Evolutionary conservation across 53 echinoderm and acorn worm species (phyloP).

Genomic region (Temnopleurus reevesii): DNA sequence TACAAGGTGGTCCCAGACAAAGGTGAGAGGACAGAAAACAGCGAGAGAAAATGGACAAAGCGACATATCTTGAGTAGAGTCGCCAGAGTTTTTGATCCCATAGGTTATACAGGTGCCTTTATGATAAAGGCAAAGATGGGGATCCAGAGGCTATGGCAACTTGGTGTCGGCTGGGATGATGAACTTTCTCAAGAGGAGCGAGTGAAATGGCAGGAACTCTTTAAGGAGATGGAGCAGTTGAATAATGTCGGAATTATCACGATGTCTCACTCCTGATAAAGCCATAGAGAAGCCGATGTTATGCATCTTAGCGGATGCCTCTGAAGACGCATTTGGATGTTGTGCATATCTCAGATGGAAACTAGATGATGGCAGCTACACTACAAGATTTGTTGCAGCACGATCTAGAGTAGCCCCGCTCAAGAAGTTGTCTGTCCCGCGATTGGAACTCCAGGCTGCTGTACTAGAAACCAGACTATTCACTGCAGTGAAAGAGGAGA

Average conservation of each 20-base stretch:
- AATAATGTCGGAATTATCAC: constrained; percentile 48
- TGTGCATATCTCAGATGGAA: constrained; percentile 61
- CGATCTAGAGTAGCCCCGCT: constrained; percentile 62
- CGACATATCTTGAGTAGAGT: constrained; percentile 45
- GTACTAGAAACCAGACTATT: constrained; percentile 58
- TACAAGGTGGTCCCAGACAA: no score
- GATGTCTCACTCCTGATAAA: constrained; percentile 53
- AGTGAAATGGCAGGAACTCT: constrained; percentile 38
- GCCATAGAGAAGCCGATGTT: background rate
- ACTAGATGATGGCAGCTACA: constrained; percentile 38
- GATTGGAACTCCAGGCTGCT: no score
- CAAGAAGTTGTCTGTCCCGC: constrained; percentile 34
- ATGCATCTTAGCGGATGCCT: constrained; percentile 71
- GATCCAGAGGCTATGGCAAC: constrained; percentile 56
- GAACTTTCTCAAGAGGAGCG: constrained; percentile 7
- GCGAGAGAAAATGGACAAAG: constrained; percentile 31
- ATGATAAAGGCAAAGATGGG: constrained; percentile 50
- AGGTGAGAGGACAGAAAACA: background rate
- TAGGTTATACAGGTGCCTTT: constrained; percentile 48
- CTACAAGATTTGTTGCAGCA: constrained; percentile 59
- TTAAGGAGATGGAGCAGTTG: constrained; percentile 54
- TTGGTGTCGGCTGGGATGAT: constrained; percentile 48
- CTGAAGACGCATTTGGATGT: constrained; percentile 65
- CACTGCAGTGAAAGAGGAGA: background rate
- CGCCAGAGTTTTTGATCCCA: constrained; percentile 49